Conservation (phyloP, 2,797 vertebrate species). For the Poecilia gillii region DNA sequence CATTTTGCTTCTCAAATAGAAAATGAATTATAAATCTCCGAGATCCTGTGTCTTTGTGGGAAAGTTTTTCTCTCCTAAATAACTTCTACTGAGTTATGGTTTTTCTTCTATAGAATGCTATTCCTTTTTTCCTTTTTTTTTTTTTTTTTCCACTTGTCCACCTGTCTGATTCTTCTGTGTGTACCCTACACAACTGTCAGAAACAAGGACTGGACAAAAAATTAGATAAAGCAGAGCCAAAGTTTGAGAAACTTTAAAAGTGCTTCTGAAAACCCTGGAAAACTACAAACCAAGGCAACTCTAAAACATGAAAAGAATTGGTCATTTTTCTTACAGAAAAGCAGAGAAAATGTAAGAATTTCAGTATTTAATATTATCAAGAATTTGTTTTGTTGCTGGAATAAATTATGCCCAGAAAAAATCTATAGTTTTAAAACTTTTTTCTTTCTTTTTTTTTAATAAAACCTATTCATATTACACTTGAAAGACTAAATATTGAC, state of each 20-base stretch:
- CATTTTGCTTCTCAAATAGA: not conserved
- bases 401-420: not conserved
- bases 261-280: not conserved
- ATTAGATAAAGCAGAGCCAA: not conserved
- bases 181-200: not conserved
- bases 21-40: not conserved
- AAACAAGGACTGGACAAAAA: not conserved
- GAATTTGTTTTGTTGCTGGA: not conserved
- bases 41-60: not conserved
- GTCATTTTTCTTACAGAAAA: not conserved
- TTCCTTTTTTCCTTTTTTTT: not conserved
- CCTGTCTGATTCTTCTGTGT: not conserved
- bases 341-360: not conserved
- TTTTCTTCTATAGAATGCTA: not conserved
- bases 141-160: not conserved
- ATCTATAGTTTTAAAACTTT: not conserved
- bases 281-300: not conserved
- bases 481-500: conserved; percentile 17
- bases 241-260: not conserved
- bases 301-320: not conserved
- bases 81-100: not conserved
- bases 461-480: conserved; percentile 6
- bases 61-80: not conserved
- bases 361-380: not conserved
- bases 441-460: not conserved